Base-by-base conservation (phyloP, 1,140 invertebrate genomes). In the Trypoxylus dichotomus region DNA sequence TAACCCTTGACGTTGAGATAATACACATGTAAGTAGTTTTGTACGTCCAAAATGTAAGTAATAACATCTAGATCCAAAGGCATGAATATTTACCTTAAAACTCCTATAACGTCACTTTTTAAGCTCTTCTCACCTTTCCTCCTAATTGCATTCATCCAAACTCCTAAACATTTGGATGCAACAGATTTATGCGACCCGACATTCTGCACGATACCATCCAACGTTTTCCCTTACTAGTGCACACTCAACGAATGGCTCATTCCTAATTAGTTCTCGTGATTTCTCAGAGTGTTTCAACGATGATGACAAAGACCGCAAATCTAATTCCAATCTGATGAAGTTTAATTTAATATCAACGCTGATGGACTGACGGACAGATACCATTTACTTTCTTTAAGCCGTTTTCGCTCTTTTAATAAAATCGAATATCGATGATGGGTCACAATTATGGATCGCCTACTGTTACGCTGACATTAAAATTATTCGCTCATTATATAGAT, bases 181-280 rank as follows among this genome's bases (percentile, higher is more conserved):
- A 5, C 47, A 19, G 13, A 15, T n/a, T n/a, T 54, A n/a, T 19
- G 7, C 15, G n/a, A n/a, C 47, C 13, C 19, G 47, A 54, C 19
- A 6, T 21, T 19, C 47, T 6, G 47, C 47, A 19, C 19, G 19
- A 54, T 5, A 54, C 19, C 13, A 6, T 54, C 13, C n/a, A 19
- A 13, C 19, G 47, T 54, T 54, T 54, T 54, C 47, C 19, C 47
- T 19, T 54, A 19, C 19, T 19, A 54, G 15, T 19, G 47, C 10
- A 37, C 47, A 19, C 15, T 54, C 47, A 54, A 15, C 15, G 47
- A n/a, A n/a, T 19, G 1, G 19, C 2, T 5, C 47, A 0, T 54
- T n/a, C 47, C 19, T 54, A 54, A 54, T 54, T 54, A 54, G 47
- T 54, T 54, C 47, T n/a, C 47, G n/a, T n/a, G n/a, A n/a, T n/a